Evolutionary conservation across 2,113 vertebrate species (phyloP), one percentile per base, ranked within the genome.

Genomic region (Nothoprocta perdicaria): DNA sequence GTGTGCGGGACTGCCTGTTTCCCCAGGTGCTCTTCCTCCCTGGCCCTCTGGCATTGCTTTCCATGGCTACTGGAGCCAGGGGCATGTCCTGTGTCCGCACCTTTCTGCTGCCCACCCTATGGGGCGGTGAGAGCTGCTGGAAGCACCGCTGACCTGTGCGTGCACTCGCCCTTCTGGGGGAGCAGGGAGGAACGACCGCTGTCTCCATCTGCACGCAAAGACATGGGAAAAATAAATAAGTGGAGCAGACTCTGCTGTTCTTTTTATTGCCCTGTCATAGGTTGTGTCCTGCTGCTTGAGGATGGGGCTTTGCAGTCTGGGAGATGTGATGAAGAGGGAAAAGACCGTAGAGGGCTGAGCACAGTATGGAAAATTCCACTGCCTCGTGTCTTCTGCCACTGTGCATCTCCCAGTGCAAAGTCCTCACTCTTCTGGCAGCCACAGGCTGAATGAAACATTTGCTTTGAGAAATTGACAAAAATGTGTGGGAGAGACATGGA

Each of bases 21-120:
- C 50, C 22, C 50, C 68, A 80, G 48, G 11, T 87, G 41, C 29
- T 31, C 29, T 57, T 29, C 73, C 55, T 46, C 13, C 8, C 8
- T 45, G 9, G 5, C 3, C 8, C 0, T 3, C 27, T 13, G 46
- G 18, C 22, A 6, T 27, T 55, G 33, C 38, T 58, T n/a, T 61
- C 45, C 31, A 40, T 0, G 62, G 23, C 60, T 83, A 79, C 75
- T 35, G 11, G 13, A 23, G 23, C 2, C 6, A 63, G 58, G 35
- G 60, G 17, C 35, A 19, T 5, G 45, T 69, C 27, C 45, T 27
- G 9, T 26, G 22, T 14, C 6, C 0, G 0, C 33, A 18, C 50
- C 24, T 55, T 43, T 38, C 27, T 77, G 80, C 52, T 0, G 0
- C 52, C 19, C 23, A 57, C 10, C 10, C 43, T 66, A 33, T 18